A percentile compares a stretch with the other conserved stretches of the same genome.
Evolutionary conservation across 2,888 invertebrate genomes (phyloP).

Genomic region (Theretra japonica): DNA sequence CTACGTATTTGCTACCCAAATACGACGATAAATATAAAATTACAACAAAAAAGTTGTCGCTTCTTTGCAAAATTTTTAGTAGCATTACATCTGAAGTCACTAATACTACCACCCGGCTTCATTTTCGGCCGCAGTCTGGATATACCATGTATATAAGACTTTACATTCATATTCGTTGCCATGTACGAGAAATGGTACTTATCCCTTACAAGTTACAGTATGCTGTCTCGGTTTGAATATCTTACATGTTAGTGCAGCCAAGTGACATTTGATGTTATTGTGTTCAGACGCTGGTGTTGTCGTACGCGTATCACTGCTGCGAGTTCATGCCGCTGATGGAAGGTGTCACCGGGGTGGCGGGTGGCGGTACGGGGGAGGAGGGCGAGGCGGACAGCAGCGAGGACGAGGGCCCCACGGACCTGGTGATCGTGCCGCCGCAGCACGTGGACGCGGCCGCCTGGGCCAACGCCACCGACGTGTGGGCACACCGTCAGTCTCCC

Average conservation of each 20-base stretch:
- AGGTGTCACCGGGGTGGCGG: constrained; percentile 81
- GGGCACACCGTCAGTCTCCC: constrained; percentile 90
- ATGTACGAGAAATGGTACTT: too few relatives aligned
- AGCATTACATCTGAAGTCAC: too few relatives aligned
- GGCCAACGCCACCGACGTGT: constrained; percentile 92
- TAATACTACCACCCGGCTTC: too few relatives aligned
- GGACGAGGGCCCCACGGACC: constrained; percentile 70
- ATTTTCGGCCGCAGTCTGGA: too few relatives aligned
- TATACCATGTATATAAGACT: too few relatives aligned
- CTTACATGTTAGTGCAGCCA: neutral
- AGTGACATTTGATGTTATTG: constrained; percentile 1
- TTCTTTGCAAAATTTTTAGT: too few relatives aligned
- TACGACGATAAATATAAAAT: too few relatives aligned
- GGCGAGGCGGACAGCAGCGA: constrained; percentile 52
- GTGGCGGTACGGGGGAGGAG: constrained; percentile 84
- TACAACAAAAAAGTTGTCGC: too few relatives aligned
- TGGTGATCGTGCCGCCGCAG: constrained; percentile 71
- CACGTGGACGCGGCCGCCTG: constrained; percentile 87
- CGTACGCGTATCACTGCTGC: constrained; percentile 99
- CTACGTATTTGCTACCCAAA: too few relatives aligned
- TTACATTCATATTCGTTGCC: too few relatives aligned
- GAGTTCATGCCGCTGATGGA: constrained; percentile 90
- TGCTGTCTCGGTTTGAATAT: neutral
- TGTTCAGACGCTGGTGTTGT: constrained; percentile 89
- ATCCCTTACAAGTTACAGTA: neutral